These are phyloP conservation scores for Penaeus indicus DNA, from an alignment of 1,140 invertebrate species.

Conservation along the genomic window DNA sequence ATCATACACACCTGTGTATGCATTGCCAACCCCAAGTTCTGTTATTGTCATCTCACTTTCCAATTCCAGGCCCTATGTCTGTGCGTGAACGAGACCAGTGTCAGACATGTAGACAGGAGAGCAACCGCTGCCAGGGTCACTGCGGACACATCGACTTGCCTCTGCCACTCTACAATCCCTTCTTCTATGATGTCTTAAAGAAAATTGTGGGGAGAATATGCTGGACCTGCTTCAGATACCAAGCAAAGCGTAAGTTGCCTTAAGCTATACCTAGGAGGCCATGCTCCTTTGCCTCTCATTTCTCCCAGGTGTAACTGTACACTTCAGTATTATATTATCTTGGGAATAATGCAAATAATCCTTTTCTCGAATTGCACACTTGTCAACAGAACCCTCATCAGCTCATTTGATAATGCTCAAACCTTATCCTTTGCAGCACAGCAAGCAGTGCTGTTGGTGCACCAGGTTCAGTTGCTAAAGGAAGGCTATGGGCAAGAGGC, in stretches of 20 bases:
- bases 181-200: conserved; percentile 84
- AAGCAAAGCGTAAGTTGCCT: conserved; percentile 76
- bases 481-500: conserved; percentile 82
- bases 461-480: conserved; percentile 83
- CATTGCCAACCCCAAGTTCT: no score
- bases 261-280: no score
- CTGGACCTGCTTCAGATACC: conserved; percentile 79
- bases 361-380: neutral
- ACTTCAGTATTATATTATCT: conserved; percentile 32
- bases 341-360: conserved; percentile 10
- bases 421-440: conserved; percentile 71
- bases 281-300: neutral
- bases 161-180: conserved; percentile 90
- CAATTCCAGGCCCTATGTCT: conserved; percentile 39
- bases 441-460: conserved; percentile 77
- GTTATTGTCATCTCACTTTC: neutral
- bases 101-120: conserved; percentile 82
- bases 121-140: conserved; percentile 89
- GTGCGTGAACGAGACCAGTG: conserved; percentile 78
- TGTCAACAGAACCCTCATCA: neutral
- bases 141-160: conserved; percentile 96
- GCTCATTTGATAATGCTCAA: neutral
- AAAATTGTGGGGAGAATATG: conserved; percentile 80
- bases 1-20: no score
- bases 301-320: neutral